Conservation (phyloP, 2,888 invertebrate species). For the Torymus aiolomorphi region DNA sequence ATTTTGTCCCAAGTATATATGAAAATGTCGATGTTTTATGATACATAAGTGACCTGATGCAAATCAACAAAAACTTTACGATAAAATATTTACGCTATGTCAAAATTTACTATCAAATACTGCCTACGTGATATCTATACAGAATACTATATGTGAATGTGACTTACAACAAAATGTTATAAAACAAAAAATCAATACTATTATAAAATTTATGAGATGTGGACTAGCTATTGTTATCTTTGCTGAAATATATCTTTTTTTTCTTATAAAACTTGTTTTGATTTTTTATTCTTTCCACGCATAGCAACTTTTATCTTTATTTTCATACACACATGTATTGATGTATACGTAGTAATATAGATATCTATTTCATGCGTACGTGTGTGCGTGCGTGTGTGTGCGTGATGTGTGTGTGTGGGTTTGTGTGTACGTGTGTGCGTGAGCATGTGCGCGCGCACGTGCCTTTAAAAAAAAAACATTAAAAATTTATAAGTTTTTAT, state of each 20-base stretch:
- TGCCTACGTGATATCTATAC: slow-evolving; percentile 45
- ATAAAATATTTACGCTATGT: slow-evolving; percentile 23
- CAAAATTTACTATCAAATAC: slow-evolving; percentile 44
- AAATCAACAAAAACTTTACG: slow-evolving; percentile 32
- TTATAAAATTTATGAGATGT: slow-evolving; percentile 39
- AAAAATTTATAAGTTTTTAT: too few relatives aligned
- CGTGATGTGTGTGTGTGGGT: too few relatives aligned
- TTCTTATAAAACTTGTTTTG: slow-evolving; percentile 8
- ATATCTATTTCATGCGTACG: too few relatives aligned
- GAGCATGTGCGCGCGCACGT: too few relatives aligned
- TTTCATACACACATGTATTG: too few relatives aligned
- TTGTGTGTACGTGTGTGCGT: too few relatives aligned
- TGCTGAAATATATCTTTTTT: slow-evolving; percentile 55
- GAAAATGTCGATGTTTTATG: slow-evolving; percentile 46
- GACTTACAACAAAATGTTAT: slow-evolving; percentile 34
- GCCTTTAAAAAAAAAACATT: too few relatives aligned
- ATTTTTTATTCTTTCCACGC: neutral
- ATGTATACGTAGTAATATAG: too few relatives aligned
- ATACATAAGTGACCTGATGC: slow-evolving; percentile 31
- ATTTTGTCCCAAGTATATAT: slow-evolving; percentile 26
- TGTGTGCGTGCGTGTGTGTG: too few relatives aligned
- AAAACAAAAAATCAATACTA: slow-evolving; percentile 15
- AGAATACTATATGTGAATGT: slow-evolving; percentile 48
- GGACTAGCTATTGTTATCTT: slow-evolving; percentile 52
- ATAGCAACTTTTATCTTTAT: neutral